Evolutionary conservation across 2,888 invertebrate genomes (phyloP).

Genomic region (Pristionchus exspectatus): DNA sequence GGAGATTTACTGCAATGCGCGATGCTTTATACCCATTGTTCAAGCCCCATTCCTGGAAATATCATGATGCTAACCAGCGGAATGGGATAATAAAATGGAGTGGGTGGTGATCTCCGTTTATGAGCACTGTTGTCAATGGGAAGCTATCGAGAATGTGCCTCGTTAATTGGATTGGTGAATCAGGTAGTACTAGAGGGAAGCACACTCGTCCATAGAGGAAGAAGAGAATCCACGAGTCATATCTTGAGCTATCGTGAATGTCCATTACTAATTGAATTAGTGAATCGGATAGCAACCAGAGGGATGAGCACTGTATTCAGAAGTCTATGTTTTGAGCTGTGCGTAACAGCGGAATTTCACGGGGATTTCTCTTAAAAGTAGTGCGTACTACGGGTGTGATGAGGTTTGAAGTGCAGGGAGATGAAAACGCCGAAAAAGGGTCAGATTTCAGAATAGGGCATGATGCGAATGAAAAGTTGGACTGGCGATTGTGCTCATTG

Average conservation of each 20-base stretch:
- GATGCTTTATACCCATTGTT: not conserved
- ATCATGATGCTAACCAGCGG: not conserved
- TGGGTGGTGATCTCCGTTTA: not conserved
- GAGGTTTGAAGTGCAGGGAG: slow-evolving; percentile 20
- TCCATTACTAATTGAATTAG: not conserved
- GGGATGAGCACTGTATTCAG: not conserved
- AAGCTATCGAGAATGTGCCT: not conserved
- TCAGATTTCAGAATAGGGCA: not conserved
- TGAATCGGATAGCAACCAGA: not conserved
- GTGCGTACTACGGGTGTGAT: slow-evolving; percentile 34
- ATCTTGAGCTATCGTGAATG: not conserved
- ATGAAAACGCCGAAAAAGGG: not conserved
- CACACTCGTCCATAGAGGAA: not conserved
- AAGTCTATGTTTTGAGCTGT: not conserved
- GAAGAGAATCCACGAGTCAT: not conserved
- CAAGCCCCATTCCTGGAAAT: not conserved
- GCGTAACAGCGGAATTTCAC: not conserved
- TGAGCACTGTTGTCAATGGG: slow-evolving; percentile 4
- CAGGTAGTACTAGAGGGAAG: not conserved
- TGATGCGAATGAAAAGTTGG: not conserved
- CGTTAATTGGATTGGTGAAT: slow-evolving; percentile 1
- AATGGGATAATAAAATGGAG: not conserved
- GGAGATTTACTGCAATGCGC: not conserved
- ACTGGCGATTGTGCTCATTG: not conserved
- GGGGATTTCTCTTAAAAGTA: not conserved